Evolutionary conservation across 1,140 invertebrate genomes (phyloP).

Genomic region (Gonioctena quinquepunctata): DNA sequence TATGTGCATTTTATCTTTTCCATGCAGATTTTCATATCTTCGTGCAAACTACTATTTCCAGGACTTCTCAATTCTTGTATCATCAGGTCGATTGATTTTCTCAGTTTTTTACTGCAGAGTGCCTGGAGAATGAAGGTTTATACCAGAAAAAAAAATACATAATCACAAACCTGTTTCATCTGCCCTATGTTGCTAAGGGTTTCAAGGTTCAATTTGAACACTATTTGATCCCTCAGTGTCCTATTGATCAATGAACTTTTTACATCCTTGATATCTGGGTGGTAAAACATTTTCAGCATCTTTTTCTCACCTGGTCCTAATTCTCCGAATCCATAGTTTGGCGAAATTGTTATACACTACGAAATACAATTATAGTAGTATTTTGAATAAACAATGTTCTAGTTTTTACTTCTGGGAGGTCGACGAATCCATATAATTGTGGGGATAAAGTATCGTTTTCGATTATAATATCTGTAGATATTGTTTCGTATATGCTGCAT

Average conservation of each 20-base stretch:
- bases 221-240: not conserved
- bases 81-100: conserved; percentile 10
- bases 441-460: conserved; percentile 30
- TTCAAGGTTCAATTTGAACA: conserved; percentile 27
- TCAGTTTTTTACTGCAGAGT: conserved; percentile 22
- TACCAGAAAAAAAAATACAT: not conserved
- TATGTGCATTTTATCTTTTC: not conserved
- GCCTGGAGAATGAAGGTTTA: conserved; percentile 3
- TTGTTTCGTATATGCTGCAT: conserved; percentile 38
- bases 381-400: not conserved
- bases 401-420: conserved; percentile 41
- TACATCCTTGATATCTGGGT: conserved; percentile 22
- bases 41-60: not conserved
- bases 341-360: conserved; percentile 34
- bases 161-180: conserved; percentile 24
- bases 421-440: conserved; percentile 40
- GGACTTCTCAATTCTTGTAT: not conserved
- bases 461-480: conserved; percentile 32
- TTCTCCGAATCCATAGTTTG: conserved; percentile 42
- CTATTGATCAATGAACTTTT: not conserved
- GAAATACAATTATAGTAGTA: not conserved
- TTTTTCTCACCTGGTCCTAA: conserved; percentile 31
- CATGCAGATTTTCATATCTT: not conserved
- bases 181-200: conserved; percentile 34
- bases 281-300: conserved; percentile 25